Base-by-base conservation (phyloP, 2,888 invertebrate genomes). In the Drosophila vallismaia region DNA sequence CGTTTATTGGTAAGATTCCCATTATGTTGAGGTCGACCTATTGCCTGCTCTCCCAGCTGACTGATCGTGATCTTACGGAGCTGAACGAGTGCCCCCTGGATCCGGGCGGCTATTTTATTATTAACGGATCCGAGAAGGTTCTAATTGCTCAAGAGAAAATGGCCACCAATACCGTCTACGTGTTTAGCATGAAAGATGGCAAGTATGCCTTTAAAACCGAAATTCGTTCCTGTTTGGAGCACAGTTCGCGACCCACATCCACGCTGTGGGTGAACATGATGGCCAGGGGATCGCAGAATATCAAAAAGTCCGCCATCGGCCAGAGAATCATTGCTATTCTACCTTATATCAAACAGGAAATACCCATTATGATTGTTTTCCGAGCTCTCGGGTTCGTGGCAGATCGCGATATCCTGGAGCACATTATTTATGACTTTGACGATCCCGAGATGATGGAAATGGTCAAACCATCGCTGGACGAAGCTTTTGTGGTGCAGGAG, bases 401-500 rank as follows among this genome's bases (percentile, higher is more conserved):
- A 7, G 99, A 99, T 92, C 94, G 99, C 89, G 99, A 99, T 92
- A 99, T 99, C 88, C 93, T 99, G 24, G 99, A 99, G 90, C 99
- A 99, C 89, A 99, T 99, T 72, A 99, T 99, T 88, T 99, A 99
- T 91, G 99, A 99, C 91, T 99, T 99, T 92, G 99, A 99, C 92
- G 99, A 99, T 92, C 99, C 98, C 6, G 99, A 99, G 93, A 99
- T 99, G 99, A 99, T 99, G 99, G 99, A 99, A 94, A 99, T 99
- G 99, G 99, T 98, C 0, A 99, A 99, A 91, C 99, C 99, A 0
- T 99, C 99, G 0, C 92, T 99, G 60, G 99, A 99, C 92, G 99
- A 99, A 93, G 99, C 99, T 45, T 99, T 99, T 92, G 99, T 99
- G 0, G 98, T 99, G 79, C 99, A 99, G 92, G 99, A 99, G 91